Evolutionary conservation across 2,113 vertebrate genomes (phyloP), one percentile per base, ranked within the genome.

Genomic region (Trematomus loennbergii): DNA sequence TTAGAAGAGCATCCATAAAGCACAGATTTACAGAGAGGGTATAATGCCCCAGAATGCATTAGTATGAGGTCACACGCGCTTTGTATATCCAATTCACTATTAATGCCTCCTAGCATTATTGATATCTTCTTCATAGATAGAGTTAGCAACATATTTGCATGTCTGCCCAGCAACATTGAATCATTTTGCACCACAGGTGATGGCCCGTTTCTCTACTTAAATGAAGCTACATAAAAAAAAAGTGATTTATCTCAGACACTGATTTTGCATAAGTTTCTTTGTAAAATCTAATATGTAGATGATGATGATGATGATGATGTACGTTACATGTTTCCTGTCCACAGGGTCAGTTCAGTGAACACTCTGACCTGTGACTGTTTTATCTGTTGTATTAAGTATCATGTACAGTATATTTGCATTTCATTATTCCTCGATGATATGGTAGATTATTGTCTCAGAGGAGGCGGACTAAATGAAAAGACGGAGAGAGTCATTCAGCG

Each of bases 401-500:
- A 61, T 80, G 67, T 66, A 69, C 12, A 72, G n/a, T 76, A 59
- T 88, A 81, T 90, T 87, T 90, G 83, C 59, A 71, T 81, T 74
- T 75, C 33, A 63, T 84, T 78, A 36, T 57, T 40, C 10, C 55
- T 79, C 53, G 15, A 0, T 79, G 68, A 73, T 57, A 52, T 17
- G 60, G 15, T 36, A 61, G 29, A 78, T 80, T 60, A 77, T 53
- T 52, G 67, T 82, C 22, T 59, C 33, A 1, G 36, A 78, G 66
- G 18, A 69, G 29, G 16, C 20, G 80, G 63, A 84, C 60, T 71
- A 85, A 72, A 88, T 86, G 82, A 86, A 87, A 82, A 88, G 78
- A 85, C 62, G 81, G 70, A 77, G 81, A n/a, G 69, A 61, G 82
- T 82, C 82, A 87, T 83, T 85, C 66, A 75, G 55, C 71, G 90